These are phyloP conservation scores for Calameuta filiformis DNA, from an alignment of 2,888 invertebrate genomes.

Conservation along the genomic window DNA sequence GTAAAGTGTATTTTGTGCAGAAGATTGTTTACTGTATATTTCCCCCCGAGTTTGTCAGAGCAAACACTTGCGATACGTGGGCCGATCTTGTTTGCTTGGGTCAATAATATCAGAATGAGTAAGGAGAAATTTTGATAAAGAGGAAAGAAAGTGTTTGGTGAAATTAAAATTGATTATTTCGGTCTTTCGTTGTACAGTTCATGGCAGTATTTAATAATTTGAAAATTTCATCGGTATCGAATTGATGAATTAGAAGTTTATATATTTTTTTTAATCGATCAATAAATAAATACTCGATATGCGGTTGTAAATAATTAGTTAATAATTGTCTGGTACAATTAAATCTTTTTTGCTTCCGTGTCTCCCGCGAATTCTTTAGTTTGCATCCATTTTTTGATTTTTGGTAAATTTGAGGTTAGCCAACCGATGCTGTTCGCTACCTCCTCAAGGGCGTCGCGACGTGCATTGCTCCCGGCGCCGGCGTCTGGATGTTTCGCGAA, in stretches of 20 bases:
- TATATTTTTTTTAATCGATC: no score
- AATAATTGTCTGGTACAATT: background rate
- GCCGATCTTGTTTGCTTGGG: background rate
- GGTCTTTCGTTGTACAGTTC: no score
- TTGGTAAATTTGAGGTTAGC: conserved; percentile 21
- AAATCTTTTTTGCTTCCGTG: background rate
- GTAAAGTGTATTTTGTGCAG: background rate
- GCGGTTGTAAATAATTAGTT: background rate
- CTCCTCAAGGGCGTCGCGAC: conserved; percentile 27
- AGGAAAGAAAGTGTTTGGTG: conserved; percentile 19
- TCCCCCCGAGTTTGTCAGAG: background rate
- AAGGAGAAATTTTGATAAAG: conserved; percentile 31
- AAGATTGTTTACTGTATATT: background rate
- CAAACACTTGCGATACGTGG: background rate
- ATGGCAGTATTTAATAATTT: no score
- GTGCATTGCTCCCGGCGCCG: conserved; percentile 25
- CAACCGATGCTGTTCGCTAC: conserved; percentile 25
- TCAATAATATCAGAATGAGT: conserved; percentile 16
- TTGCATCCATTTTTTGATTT: conserved; percentile 23
- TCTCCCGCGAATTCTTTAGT: conserved; percentile 6
- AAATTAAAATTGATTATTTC: no score
- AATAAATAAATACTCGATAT: background rate
- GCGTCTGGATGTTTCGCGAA: conserved; percentile 27
- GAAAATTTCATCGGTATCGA: no score
- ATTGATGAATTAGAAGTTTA: no score